Evolutionary conservation across 1,140 invertebrate species (phyloP), one percentile per base, ranked within the genome.

Genomic region (Metopolophium dirhodum): DNA sequence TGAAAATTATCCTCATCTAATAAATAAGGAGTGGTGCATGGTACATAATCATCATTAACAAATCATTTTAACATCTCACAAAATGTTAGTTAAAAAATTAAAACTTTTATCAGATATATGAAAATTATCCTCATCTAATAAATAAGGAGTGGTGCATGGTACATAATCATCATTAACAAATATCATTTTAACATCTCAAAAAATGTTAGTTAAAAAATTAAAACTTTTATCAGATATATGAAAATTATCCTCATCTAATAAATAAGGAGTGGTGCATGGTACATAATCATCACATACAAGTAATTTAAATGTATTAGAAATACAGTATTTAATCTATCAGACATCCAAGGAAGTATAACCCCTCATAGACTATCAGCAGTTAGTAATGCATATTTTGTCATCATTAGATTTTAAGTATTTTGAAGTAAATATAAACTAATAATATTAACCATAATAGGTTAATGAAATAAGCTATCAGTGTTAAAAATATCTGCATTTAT

Each of bases 211-310:
- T 41, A 4, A 41, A 41, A 41, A 41, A 41, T 41, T 37, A 41
- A 41, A 41, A 41, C 2, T 41, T 41, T 4, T 41, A 41, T 41
- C 41, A 41, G 41, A 41, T 41, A 41, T 41, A 41, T 41, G 88
- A 35, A 37, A 23, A 35, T 85, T 85, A 82, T 85, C 54, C 77
- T 92, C 82, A 85, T 83, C n/a, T 92, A 47, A 51, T 92, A 11
- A 85, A 92, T 92, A 92, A 92, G 68, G 54, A 93, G 85, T 85
- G 82, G 85, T 61, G 68, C 45, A 93, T 54, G 77, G 83, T 85
- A 61, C 83, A 93, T 93, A 45, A 86, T 47, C 57, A 68, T 68
- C 61, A 68, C 11, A 47, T 37, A 45, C 8, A 85, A 45, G 20
- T 88, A 22, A n/a, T 30, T n/a, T 68, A 68, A 68, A 14, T 68